Evolutionary conservation across 2,113 vertebrate genomes (phyloP), one percentile per base, ranked within the genome.

Genomic region (Shinisaurus crocodilurus): DNA sequence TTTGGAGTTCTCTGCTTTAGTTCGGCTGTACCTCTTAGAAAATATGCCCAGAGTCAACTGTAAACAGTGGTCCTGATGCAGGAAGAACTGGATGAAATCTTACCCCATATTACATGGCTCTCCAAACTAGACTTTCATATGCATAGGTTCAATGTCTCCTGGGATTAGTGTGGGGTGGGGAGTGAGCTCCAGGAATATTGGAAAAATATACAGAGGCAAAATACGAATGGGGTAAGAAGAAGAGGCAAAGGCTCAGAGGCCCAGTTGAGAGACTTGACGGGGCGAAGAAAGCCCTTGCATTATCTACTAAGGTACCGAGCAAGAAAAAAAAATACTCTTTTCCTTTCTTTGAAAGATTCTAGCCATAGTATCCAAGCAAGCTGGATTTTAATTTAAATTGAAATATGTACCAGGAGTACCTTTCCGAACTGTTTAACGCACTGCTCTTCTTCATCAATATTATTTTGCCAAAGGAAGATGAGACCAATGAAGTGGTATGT

Each of bases 361-460:
- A n/a, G 82, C 91, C 72, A 85, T 91, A 86, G 29, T 89, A 92
- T 88, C 92, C 72, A 32, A 79, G 83, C 60, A 75, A 86, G 40
- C 82, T 1, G 5, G 18, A 89, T 93, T 94, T 94, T 63, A 82
- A 63, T 90, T 91, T 90, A 92, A 91, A 67, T 70, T 94, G 90
- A 90, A 88, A 25, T 75, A 87, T 45, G 85, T 84, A 67, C 50
- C 79, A 50, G n/a, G 67, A 82, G 23, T 48, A 54, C n/a, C 12
- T 89, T 91, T 90, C 85, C 87, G 72, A 45, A 85, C 88, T 89
- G 87, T 63, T 25, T 84, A 84, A 67, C 63, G 34, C 54, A 25
- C 25, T 80, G 89, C 65, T 70, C 45, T 94, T 95, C 94, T 37
- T 88, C 60, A 95, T 96, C 92, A 95, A 92, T 93, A 87, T 34